Evolutionary conservation across 2,888 invertebrate species (phyloP), one percentile per base, ranked within the genome.

Genomic region (Hirtodrosophila histrioides): DNA sequence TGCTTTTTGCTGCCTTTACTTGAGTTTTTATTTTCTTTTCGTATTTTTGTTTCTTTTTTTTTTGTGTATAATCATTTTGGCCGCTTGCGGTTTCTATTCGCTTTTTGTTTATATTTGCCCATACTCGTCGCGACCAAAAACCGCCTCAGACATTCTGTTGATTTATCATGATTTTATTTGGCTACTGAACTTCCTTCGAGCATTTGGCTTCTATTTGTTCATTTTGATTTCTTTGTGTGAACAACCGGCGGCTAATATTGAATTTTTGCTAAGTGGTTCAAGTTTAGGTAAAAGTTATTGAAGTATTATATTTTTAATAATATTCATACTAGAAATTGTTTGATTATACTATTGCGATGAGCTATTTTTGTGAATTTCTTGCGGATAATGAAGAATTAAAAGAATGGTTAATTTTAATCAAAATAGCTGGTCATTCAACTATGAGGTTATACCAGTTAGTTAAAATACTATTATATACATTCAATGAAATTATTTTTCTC

Each of bases 141-240:
- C 24, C 39, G 11, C 49, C 39, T 46, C 17, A 63, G 40, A 43
- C 69, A 58, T 62, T 67, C 58, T 80, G 82, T 82, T 87, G 75
- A 78, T 87, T 82, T 85, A 87, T 78, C 85, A 87, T 87, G 82
- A 87, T 87, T 82, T 87, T 81, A 85, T 85, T 87, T 82, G 86
- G 82, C 88, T 37, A 75, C 88, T 87, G 69, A 72, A 68, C 55
- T 54, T 50, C 44, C 61, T 48, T 12, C 45, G 29, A 55, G 53
- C 51, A 45, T 41, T 48, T 57, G 23, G 39, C 43, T 65, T 51
- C 41, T 78, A 49, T 74, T 74, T 76, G 72, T 76, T 56, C 72
- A 65, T 72, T 77, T 72, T 62, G 68, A 77, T 72, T 75, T 72
- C 55, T 49, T 81, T 81, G 66, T 75, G 56, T 40, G 41, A 31